A percentile compares a stretch with the other conserved stretches of the same genome.
These are phyloP conservation scores for Clitarchus hookeri DNA, from an alignment of 2,888 invertebrate genomes.

Conservation along the genomic window DNA sequence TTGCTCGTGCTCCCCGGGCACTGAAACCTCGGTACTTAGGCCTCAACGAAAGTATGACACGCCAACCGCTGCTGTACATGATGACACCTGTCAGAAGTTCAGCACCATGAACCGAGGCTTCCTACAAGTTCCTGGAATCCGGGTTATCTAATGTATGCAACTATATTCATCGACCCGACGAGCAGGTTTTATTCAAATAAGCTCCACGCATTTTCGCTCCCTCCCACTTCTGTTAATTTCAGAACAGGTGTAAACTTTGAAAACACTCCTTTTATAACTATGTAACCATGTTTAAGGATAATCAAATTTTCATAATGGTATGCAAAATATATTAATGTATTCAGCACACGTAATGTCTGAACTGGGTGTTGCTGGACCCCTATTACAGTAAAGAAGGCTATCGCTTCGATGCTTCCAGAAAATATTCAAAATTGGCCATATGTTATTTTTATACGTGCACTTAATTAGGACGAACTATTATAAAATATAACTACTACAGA, in stretches of 20 bases:
- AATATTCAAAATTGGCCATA: background rate
- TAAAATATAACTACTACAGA: too few species aligned
- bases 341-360: background rate
- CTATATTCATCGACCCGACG: background rate
- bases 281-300: background rate
- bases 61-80: too few species aligned
- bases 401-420: background rate
- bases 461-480: too few species aligned
- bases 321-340: background rate
- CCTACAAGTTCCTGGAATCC: background rate
- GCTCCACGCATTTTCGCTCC: background rate
- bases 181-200: background rate
- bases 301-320: slow-evolving; percentile 1
- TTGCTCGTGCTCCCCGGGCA: too few species aligned
- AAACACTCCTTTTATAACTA: background rate
- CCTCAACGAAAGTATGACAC: too few species aligned
- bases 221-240: background rate
- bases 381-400: background rate
- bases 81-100: too few species aligned
- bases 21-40: too few species aligned
- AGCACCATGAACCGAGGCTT: too few species aligned
- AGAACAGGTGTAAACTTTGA: background rate
- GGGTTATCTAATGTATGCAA: background rate
- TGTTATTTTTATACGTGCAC: too few species aligned
- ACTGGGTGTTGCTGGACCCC: background rate